These are phyloP conservation scores for Xerus inauris DNA, from an alignment of 2,113 vertebrate genomes.

Conservation along the genomic window DNA sequence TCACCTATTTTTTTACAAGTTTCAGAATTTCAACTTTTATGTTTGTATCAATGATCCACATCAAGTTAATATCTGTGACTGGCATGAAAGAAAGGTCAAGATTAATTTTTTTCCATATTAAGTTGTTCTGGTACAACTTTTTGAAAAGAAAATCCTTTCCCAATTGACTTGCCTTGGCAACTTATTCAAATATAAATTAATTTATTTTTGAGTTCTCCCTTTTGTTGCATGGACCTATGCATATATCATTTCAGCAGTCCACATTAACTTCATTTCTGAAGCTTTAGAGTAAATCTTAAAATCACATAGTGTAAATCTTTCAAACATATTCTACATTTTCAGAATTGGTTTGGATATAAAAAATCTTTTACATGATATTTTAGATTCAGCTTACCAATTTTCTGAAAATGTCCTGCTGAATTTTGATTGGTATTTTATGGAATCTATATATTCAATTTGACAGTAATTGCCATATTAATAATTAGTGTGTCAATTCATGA, in stretches of 20 bases:
- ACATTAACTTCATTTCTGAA: not conserved
- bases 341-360: not conserved
- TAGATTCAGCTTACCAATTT: not conserved
- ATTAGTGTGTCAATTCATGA: not conserved
- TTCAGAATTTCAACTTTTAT: constrained; percentile 35
- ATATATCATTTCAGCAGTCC: not conserved
- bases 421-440: not conserved
- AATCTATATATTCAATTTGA: not conserved
- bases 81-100: not conserved
- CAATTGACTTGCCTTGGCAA: not conserved
- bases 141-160: not conserved
- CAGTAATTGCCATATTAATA: not conserved
- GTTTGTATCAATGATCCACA: not conserved
- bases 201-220: not conserved
- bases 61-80: not conserved
- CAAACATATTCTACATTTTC: not conserved
- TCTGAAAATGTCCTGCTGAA: not conserved
- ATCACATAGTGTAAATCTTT: not conserved
- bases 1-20: not conserved
- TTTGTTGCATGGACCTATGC: not conserved
- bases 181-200: not conserved
- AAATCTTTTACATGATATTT: not conserved
- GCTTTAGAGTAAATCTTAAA: not conserved
- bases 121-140: not conserved
- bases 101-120: not conserved